phyloP scores from a whole-genome alignment of 1,140 invertebrate genomes.

The Nephila pilipes region DNA sequence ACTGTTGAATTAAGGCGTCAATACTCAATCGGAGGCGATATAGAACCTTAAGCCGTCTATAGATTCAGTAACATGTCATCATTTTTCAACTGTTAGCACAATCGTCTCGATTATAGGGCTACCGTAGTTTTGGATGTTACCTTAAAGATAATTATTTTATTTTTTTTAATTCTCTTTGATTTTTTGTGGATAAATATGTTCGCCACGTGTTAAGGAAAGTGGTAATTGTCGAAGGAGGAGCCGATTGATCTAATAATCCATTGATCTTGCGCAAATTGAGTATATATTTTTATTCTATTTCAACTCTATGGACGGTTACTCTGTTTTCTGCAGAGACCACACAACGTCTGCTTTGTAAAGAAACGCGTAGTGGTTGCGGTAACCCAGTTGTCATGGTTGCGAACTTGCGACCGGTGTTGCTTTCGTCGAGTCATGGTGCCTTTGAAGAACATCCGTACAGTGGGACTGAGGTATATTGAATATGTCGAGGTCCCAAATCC shows the following conservation, averaged over 20 bases:
- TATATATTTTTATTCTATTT: not conserved
- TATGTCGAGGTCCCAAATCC: too few relatives aligned
- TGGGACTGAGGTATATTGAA: too few relatives aligned
- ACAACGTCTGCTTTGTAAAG: not conserved
- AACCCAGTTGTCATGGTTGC: too few relatives aligned
- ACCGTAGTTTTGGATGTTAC: not conserved
- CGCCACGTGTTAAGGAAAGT: not conserved
- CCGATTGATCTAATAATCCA: not conserved
- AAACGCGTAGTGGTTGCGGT: too few relatives aligned
- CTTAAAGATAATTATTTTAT: not conserved
- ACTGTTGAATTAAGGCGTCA: conserved; percentile 68
- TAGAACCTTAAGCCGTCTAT: not conserved
- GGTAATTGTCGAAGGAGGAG: not conserved
- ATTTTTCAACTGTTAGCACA: not conserved
- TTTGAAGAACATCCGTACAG: too few relatives aligned
- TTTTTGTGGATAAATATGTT: not conserved
- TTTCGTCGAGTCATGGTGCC: too few relatives aligned
- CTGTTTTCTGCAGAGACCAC: not conserved
- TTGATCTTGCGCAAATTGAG: not conserved
- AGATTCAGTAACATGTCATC: not conserved
- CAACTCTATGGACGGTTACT: not conserved
- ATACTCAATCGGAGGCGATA: not conserved
- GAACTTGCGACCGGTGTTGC: too few relatives aligned
- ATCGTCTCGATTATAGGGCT: not conserved
- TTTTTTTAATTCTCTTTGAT: not conserved